Percentiles rank a stretch among this genome's conserved stretches.
phyloP scores from a whole-genome alignment of 2,888 invertebrate species.

The Thera britannica region DNA sequence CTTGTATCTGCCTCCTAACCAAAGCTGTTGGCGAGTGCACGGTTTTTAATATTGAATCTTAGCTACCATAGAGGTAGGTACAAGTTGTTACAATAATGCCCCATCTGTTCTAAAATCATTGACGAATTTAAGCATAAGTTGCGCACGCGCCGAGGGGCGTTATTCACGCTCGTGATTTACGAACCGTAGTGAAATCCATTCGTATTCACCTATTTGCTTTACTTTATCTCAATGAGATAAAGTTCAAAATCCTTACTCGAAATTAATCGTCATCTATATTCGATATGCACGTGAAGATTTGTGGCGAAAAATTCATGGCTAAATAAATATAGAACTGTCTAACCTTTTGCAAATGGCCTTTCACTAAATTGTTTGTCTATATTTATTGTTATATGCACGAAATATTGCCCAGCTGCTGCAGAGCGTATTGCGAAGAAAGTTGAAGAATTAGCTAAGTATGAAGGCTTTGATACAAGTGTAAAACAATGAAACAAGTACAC shows the following conservation, averaged over 20 bases:
- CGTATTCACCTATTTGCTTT: conserved; percentile 45
- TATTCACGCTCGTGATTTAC: conserved; percentile 63
- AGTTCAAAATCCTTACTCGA: conserved; percentile 11
- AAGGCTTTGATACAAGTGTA: no score
- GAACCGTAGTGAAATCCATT: conserved; percentile 54
- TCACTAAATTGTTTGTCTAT: background rate
- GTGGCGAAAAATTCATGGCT: conserved; percentile 3
- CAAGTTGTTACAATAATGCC: background rate
- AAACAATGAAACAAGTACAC: no score
- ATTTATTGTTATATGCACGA: background rate
- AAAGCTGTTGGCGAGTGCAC: no score
- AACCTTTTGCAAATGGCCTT: background rate
- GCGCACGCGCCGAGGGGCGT: conserved; percentile 57
- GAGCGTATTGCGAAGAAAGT: background rate
- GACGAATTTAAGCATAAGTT: conserved; percentile 43
- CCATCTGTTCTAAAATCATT: conserved; percentile 41
- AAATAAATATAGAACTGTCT: conserved; percentile 3
- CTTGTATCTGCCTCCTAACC: no score
- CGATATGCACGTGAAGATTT: conserved; percentile 7
- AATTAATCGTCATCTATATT: conserved; percentile 14
- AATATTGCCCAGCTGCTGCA: no score
- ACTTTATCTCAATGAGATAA: conserved; percentile 31
- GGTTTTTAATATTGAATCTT: no score
- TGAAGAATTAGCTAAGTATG: no score
- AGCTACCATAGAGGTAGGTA: no score